Percentiles rank a stretch among this genome's conserved stretches.
Conservation (phyloP, 1,140 invertebrate genomes). For the Hycleus phaleratus region DNA sequence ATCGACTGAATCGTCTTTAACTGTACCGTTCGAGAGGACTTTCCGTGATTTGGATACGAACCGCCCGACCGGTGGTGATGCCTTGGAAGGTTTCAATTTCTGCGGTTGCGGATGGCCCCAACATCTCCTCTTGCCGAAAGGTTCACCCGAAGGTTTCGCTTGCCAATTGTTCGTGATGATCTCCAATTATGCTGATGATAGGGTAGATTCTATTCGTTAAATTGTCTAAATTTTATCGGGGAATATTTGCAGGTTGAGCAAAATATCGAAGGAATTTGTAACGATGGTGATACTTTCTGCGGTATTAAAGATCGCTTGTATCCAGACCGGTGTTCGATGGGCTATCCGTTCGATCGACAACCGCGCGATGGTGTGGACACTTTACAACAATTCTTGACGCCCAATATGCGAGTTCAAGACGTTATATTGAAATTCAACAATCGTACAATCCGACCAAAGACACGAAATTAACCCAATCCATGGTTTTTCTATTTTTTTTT, state of each 20-base stretch:
- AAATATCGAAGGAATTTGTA: constrained; percentile 42
- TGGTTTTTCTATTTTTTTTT: no score
- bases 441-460: constrained; percentile 21
- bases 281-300: constrained; percentile 63
- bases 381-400: constrained; percentile 52
- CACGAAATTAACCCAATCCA: no score
- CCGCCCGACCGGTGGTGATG: constrained; percentile 45
- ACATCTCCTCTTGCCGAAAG: constrained; percentile 74
- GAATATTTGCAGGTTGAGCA: constrained; percentile 17
- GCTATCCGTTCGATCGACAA: constrained; percentile 64
- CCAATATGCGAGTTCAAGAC: constrained; percentile 55
- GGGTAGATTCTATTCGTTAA: no score
- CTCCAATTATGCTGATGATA: constrained; percentile 55
- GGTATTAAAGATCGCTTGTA: constrained; percentile 62
- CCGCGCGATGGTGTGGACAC: constrained; percentile 43
- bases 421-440: constrained; percentile 45
- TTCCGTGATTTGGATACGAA: constrained; percentile 55
- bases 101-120: constrained; percentile 85
- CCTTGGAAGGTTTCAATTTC: constrained; percentile 59
- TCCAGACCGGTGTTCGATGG: constrained; percentile 63
- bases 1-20: constrained; percentile 60
- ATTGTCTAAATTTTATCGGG: no score
- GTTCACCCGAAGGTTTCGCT: constrained; percentile 55
- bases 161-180: constrained; percentile 75
- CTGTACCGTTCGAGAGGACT: constrained; percentile 63